Evolutionary conservation across 2,888 invertebrate genomes (phyloP).

Genomic region (Hedychridium roseum): DNA sequence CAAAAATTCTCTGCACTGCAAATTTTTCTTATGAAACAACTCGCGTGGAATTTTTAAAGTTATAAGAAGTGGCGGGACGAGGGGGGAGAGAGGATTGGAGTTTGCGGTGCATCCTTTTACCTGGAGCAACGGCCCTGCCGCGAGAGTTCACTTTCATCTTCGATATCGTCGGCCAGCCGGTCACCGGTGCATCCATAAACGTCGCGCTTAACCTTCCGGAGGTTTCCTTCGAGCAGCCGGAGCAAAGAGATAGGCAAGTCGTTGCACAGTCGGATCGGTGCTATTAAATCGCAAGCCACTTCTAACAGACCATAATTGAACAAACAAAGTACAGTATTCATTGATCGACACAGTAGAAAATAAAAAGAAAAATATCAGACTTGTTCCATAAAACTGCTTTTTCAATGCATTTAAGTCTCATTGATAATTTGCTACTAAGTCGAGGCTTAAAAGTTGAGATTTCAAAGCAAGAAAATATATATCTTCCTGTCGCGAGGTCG

Average conservation of each 20-base stretch:
- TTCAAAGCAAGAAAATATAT: too few species aligned
- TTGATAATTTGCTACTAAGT: too few species aligned
- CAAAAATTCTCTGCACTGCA: constrained; percentile 7
- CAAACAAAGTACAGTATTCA: constrained; percentile 2
- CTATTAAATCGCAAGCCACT: not conserved
- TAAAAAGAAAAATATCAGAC: constrained; percentile 5
- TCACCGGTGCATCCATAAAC: constrained; percentile 1
- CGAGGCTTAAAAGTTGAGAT: too few species aligned
- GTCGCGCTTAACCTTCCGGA: not conserved
- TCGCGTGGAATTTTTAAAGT: too few species aligned
- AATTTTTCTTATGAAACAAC: too few species aligned
- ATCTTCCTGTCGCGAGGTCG: too few species aligned
- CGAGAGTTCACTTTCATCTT: constrained; percentile 42
- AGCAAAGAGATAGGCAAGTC: not conserved
- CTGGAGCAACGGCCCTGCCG: constrained; percentile 5
- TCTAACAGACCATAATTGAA: not conserved
- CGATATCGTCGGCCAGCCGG: constrained; percentile 33
- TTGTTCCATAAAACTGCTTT: too few species aligned
- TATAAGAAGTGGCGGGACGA: too few species aligned
- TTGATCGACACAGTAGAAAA: constrained; percentile 3
- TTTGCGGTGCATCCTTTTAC: constrained; percentile 12
- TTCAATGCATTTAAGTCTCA: too few species aligned
- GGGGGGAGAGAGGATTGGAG: constrained; percentile 4
- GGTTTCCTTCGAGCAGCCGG: not conserved
- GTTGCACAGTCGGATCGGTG: not conserved